Evolutionary conservation across 2,888 invertebrate species (phyloP), one percentile per base, ranked within the genome.

Genomic region (Heteromurus nitidus): DNA sequence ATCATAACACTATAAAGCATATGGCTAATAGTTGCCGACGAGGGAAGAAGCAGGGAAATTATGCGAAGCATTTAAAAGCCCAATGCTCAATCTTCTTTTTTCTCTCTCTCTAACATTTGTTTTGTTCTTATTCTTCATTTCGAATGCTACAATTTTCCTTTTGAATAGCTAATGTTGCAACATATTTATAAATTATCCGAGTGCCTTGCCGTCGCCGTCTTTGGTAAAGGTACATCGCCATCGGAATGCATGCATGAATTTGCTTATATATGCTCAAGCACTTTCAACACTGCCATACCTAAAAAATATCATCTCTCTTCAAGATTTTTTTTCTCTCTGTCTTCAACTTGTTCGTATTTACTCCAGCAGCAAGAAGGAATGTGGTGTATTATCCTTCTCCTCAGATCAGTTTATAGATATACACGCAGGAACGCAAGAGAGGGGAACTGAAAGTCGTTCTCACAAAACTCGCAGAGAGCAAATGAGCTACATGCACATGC

Each of bases 381-480:
- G 50, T 18, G 18, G 18, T n/a, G 50, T n/a, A n/a, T 11, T 50
- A 11, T 7, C 50, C 50, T 50, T 7, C 50, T 11, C 50, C 26
- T 50, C 50, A 18, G 22, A 9, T 13, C 50, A 50, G 50, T n/a
- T n/a, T n/a, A n/a, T n/a, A n/a, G n/a, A n/a, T n/a, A n/a, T n/a
- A n/a, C n/a, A n/a, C n/a, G n/a, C n/a, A n/a, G n/a, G n/a, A n/a
- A n/a, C n/a, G n/a, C n/a, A n/a, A n/a, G n/a, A n/a, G 36, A 36
- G 36, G 36, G 13, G n/a, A 11, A n/a, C 22, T 55, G 7, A 55
- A 16, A 26, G 2, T 3, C 55, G 13, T 60, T n/a, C 31, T 28
- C 60, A 30, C 60, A 47, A n/a, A 2, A 55, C 30, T 69, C 53
- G 53, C 47, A 53, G 74, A 75, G 53, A 75, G 67, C 53, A 58